Base-by-base conservation (phyloP, 2,113 vertebrate genomes). In the Syngnathoides biaculeatus region DNA sequence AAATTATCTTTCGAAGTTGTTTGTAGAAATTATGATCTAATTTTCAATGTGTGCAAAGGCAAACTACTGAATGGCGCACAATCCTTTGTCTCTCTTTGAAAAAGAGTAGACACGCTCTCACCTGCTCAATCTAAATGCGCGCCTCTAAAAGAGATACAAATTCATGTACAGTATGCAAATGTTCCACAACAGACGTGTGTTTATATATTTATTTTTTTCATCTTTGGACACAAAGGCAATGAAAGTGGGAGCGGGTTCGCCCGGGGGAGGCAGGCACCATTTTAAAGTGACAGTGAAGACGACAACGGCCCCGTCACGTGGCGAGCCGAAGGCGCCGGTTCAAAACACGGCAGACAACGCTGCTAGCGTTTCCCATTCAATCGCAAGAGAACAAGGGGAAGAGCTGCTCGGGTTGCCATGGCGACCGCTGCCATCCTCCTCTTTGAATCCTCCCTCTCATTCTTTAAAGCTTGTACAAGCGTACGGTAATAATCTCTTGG, bases 401-500 rank as follows among this genome's bases (percentile, higher is more conserved):
- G 68, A 67, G 68, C 61, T 69, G 69, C 65, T 56, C 57, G 12
- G 24, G 80, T 85, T 87, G 69, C 82, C 76, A 82, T 81, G 69
- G 85, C 15, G 26, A 87, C 68, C 26, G 43, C 12, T 72, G 64
- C 50, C 60, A 76, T 61, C 60, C 62, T 65, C 30, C 38, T 68
- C 67, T 75, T 65, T 53, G 52, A 73, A 74, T 72, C 14, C 48
- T 39, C 75, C 50, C 58, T 42, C 35, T 40, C 20, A 58, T 76
- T 65, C 42, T 68, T 76, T 40, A 42, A 43, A 24, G 27, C 43
- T 64, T 24, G 45, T 64, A 75, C 72, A 78, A 78, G 39, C 43
- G 60, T 72, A 79, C 80, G 48, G 79, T 73, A 75, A 50, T 56
- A 2, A 75, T 71, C 64, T 53, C 57, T 72, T 47, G 65, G 77